Base-by-base conservation (phyloP, 2,888 invertebrate species). In the Lobophora halterata region DNA sequence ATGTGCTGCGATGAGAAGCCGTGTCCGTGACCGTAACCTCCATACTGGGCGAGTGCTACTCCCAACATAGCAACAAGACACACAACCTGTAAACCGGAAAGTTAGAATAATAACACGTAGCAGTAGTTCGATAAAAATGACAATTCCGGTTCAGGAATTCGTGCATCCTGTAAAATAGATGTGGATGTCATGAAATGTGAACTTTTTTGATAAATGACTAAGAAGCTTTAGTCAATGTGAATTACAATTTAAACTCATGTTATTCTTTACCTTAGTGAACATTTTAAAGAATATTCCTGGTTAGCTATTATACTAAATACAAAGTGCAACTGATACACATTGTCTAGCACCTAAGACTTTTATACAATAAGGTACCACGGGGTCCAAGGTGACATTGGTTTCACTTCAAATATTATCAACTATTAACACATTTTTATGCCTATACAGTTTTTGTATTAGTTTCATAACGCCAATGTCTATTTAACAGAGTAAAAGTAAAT, bases 21-120 rank as follows among this genome's bases (percentile, higher is more conserved):
- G 70, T 71, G 30, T 62, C 60, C 32, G 16, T 49, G 44, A 0
- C 39, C 45, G 17, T 78, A 83, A 12, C 71, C 44, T 4, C 72
- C 52, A 65, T 71, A 53, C 16, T 49, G 47, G 1, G 49, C 55
- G 3, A 40, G 34, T 2, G 37, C 56, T 5, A 31, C 47, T 5
- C 52, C 53, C 7, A 49, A 12, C 5, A 56, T 13, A 3, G 41
- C 46, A 12, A 53, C 17, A 0, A 55, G 16, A 8, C 47, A 42
- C 3, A 34, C 6, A 3, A 49, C 32, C 55, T 55, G 34, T 1
- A 43, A 43, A 3, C 14, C 5, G 3, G 14, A 14, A 14, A 3
- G 14, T 14, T 5, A 14, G 14, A 3, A 3, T 14, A 3, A 14
- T 5, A 14, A 14, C 5, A 14, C 14, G 14, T 14, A 14, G 5